Percentiles rank a stretch among this genome's conserved stretches.
phyloP scores from a whole-genome alignment of 2,888 invertebrate genomes.

The Lithosia quadra region DNA sequence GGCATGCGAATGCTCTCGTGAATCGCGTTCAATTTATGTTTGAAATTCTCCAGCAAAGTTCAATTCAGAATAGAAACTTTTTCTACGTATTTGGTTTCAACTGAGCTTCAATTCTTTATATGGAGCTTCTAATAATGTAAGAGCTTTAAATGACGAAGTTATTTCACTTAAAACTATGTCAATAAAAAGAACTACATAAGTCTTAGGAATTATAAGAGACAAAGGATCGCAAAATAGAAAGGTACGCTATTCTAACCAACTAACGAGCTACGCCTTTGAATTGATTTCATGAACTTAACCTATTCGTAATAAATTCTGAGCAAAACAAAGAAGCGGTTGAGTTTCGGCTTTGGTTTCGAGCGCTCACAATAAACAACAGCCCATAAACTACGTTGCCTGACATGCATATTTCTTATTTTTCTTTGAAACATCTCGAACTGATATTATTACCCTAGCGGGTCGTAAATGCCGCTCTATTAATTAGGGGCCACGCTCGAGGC shows the following conservation, averaged over 20 bases:
- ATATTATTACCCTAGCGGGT: slow-evolving; percentile 61
- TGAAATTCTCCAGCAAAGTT: slow-evolving; percentile 32
- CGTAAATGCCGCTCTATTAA: slow-evolving; percentile 79
- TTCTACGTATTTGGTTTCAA: slow-evolving; percentile 22
- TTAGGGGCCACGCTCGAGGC: slow-evolving; percentile 63
- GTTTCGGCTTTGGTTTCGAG: slow-evolving; percentile 57
- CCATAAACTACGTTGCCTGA: slow-evolving; percentile 70
- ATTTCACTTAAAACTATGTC: slow-evolving; percentile 21
- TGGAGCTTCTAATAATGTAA: slow-evolving; percentile 20
- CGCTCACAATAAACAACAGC: slow-evolving; percentile 72
- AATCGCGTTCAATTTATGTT: slow-evolving; percentile 38
- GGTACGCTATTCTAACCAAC: slow-evolving; percentile 55
- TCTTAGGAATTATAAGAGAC: slow-evolving; percentile 38
- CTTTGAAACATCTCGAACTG: slow-evolving; percentile 68
- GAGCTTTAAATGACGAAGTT: slow-evolving; percentile 19
- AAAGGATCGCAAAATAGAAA: slow-evolving; percentile 43
- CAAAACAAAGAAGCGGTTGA: slow-evolving; percentile 74
- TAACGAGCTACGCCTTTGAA: slow-evolving; percentile 56
- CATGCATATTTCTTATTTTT: slow-evolving; percentile 76
- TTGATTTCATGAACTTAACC: slow-evolving; percentile 58
- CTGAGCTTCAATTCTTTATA: slow-evolving; percentile 20
- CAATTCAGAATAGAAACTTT: slow-evolving; percentile 17
- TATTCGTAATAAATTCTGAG: slow-evolving; percentile 54
- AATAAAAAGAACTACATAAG: slow-evolving; percentile 27
- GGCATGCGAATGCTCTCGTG: slow-evolving; percentile 29